Conservation (phyloP, 1,140 invertebrate genomes). For the Conus betulinus region DNA sequence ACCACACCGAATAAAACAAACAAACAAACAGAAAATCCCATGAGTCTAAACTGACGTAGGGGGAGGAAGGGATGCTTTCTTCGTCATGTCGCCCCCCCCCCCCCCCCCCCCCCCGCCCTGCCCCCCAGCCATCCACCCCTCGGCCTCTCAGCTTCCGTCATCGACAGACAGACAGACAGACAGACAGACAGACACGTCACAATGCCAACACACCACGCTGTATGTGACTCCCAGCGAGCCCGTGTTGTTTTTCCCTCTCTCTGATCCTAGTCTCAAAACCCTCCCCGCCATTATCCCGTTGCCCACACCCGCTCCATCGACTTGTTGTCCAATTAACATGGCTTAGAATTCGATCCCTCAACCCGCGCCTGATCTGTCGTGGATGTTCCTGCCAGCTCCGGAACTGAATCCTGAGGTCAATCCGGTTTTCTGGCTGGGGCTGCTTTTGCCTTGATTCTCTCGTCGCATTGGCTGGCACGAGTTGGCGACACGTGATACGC, state of each 20-base stretch:
- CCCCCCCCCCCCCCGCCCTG: no score
- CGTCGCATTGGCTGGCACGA: conserved; percentile 17
- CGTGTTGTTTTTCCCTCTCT: neutral
- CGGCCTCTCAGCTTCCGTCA: no score
- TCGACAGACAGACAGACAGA: no score
- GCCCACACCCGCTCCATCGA: neutral
- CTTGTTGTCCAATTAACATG: conserved; percentile 14
- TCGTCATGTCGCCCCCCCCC: no score
- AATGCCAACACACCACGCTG: no score
- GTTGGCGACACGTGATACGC: neutral
- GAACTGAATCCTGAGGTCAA: conserved; percentile 9
- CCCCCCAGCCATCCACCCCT: no score
- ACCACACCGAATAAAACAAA: no score
- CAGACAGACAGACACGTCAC: no score
- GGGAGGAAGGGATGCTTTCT: no score
- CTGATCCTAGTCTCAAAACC: neutral
- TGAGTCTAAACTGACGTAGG: no score
- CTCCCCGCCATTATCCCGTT: neutral
- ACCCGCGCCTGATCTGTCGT: neutral
- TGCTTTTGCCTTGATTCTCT: neutral
- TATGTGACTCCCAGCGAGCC: neutral
- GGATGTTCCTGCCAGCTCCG: neutral
- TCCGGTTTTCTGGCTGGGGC: neutral
- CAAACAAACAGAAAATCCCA: no score
- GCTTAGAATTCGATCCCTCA: conserved; percentile 22